Percentiles rank a stretch among this genome's conserved stretches.
phyloP scores from a whole-genome alignment of 2,888 invertebrate species.

The Caenorhabditis japonica region DNA sequence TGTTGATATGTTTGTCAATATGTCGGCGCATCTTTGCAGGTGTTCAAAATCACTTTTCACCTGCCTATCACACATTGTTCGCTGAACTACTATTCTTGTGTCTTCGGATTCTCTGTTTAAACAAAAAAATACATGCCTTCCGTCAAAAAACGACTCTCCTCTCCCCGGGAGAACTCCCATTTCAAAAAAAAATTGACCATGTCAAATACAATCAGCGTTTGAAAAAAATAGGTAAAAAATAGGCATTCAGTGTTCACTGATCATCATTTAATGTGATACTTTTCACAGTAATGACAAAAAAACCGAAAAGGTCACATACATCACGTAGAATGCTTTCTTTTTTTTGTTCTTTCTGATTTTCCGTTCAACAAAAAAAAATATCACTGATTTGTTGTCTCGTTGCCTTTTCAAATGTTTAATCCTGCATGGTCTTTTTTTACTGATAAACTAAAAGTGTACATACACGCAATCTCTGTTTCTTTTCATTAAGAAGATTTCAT shows the following conservation, averaged over 20 bases:
- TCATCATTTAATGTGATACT: no score
- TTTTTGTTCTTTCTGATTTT: no score
- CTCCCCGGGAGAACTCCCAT: not conserved
- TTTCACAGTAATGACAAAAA: no score
- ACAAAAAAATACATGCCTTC: conserved; percentile 6
- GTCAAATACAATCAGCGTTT: conserved; percentile 5
- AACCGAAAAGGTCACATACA: no score
- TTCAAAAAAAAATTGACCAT: not conserved
- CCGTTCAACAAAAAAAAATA: no score
- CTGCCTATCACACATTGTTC: not conserved
- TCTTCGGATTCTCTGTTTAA: conserved; percentile 1
- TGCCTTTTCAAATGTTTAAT: conserved; percentile 28
- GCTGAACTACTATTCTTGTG: conserved; percentile 25
- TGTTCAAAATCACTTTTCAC: conserved; percentile 24
- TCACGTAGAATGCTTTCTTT: no score
- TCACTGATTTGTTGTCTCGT: conserved; percentile 10
- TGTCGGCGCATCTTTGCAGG: conserved; percentile 35
- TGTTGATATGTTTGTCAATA: conserved; percentile 17
- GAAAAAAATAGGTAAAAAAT: not conserved
- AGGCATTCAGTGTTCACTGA: not conserved
- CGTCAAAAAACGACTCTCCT: not conserved
- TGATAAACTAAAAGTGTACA: conserved; percentile 24
- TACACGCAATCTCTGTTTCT: conserved; percentile 4
- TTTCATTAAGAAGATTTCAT: conserved; percentile 2
- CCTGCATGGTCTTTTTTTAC: conserved; percentile 23